Base-by-base conservation (phyloP, 2,888 invertebrate species). In the Hypena proboscidalis region DNA sequence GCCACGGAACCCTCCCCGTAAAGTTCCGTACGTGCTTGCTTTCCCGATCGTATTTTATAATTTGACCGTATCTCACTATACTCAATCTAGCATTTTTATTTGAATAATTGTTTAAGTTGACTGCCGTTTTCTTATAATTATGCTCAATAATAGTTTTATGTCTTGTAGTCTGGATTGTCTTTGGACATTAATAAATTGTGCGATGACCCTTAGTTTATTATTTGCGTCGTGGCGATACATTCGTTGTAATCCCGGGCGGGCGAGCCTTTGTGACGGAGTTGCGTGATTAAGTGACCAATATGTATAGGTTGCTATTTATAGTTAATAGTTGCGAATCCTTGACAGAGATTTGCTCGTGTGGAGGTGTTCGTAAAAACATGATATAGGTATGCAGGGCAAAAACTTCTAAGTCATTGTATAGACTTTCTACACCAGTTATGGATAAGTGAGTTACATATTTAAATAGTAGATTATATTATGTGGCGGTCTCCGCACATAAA, bases 101-200 rank as follows among this genome's bases (percentile, higher is more conserved):
- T 71, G 67, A 73, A 74, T 72, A 68, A 52, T 56, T 60, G 58
- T 71, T 79, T 83, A 82, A 79, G 81, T 83, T 77, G 84, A 89
- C 90, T 90, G 86, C 87, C 88, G 82, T 83, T 81, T 66, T 77
- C 82, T 83, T 83, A 79, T 80, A 79, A 78, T 80, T 87, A 86
- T 89, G 90, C 90, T 90, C 90, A 90, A 90, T 84, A 83, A 81
- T 81, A 77, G 84, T 79, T 83, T 83, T 73, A 59, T 67, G 55
- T 69, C 67, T 71, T 67, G 69, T 73, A 70, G 69, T 75, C 71
- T 67, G 72, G 67, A 61, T 59, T 62, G 58, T 74, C 67, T 79
- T 62, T 73, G 70, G 74, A 65, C 75, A 72, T 67, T 76, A 70
- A 74, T 70, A 69, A 70, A 66, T 59, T 59, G 58, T 69, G 65